Base-by-base conservation (phyloP, 2,888 invertebrate species). In the Eueremaeus valkanovi region DNA sequence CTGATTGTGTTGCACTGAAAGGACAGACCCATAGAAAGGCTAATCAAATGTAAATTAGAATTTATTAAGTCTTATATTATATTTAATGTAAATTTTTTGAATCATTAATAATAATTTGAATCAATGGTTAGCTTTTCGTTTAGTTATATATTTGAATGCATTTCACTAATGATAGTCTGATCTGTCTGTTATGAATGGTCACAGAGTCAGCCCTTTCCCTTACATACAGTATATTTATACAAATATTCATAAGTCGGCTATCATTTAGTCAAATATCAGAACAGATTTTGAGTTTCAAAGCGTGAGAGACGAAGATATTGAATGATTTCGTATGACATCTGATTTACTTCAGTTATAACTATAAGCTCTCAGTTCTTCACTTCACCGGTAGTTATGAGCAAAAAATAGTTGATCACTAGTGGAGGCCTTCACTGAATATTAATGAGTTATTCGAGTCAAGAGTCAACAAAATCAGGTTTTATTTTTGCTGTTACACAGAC, bases 341-440 rank as follows among this genome's bases (percentile, higher is more conserved):
- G 45, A 45, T 18, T 45, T 45, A 45, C 18, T n/a, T n/a, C n/a
- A n/a, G n/a, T n/a, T n/a, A n/a, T n/a, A n/a, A 16, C 6, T 45
- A 45, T 45, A 16, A 16, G 3, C 36, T 36, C 36, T 8, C 18
- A 3, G 45, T 3, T 16, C 45, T 45, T 18, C 18, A 3, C 11
- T 13, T 16, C 45, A 45, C 16, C 6, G 11, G 16, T 45, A 45
- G 45, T 45, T 45, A 45, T 45, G 45, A 45, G 36, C 11, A 36
- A 45, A 18, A 55, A 55, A 55, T 21, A 55, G 55, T 24, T 55
- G 55, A 55, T 55, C 55, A 55, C 55, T 8, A 55, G 55, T 55
- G 55, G 55, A 55, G 55, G 55, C 55, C 21, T 55, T 55, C 27
- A 8, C 8, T 55, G 55, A 21, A 55, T 55, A 55, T 55, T 55